Conservation (phyloP, 2,888 invertebrate genomes). For the Caenorhabditis sp. region DNA sequence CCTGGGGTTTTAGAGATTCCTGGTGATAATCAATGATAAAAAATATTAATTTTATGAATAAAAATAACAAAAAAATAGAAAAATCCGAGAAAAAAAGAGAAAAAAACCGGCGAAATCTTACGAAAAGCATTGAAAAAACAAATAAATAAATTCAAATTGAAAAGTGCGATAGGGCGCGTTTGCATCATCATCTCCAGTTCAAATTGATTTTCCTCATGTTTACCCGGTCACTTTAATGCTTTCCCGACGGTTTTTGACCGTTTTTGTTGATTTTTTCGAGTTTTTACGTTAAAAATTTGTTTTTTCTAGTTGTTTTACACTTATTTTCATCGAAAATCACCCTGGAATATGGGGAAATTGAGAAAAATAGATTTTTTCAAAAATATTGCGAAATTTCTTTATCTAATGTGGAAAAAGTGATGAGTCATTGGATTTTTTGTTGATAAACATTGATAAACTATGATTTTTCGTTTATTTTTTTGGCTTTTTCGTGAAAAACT, state of each 20-base stretch:
- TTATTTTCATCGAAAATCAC: too few relatives aligned
- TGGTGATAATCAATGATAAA: too few relatives aligned
- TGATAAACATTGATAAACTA: too few relatives aligned
- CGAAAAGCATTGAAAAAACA: too few relatives aligned
- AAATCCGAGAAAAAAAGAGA: background rate
- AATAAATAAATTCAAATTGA: constrained; percentile 12
- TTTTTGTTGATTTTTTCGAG: constrained; percentile 12
- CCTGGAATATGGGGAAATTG: background rate
- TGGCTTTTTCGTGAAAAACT: background rate
- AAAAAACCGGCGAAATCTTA: too few relatives aligned
- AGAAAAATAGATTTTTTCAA: too few relatives aligned
- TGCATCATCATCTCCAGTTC: constrained; percentile 6
- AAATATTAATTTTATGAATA: background rate
- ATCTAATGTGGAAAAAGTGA: too few relatives aligned
- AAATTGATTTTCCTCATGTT: constrained; percentile 3
- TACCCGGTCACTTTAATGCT: background rate
- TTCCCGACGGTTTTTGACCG: too few relatives aligned
- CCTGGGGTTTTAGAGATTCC: too few relatives aligned
- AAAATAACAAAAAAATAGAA: background rate
- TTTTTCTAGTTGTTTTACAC: too few relatives aligned
- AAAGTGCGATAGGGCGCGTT: constrained; percentile 33
- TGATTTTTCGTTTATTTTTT: background rate
- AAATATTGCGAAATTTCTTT: too few relatives aligned
- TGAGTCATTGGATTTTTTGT: too few relatives aligned
- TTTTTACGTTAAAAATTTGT: background rate